A percentile compares a stretch with the other conserved stretches of the same genome.
Conservation (phyloP, 2,888 invertebrate genomes). For the Cheilosia impressa region DNA sequence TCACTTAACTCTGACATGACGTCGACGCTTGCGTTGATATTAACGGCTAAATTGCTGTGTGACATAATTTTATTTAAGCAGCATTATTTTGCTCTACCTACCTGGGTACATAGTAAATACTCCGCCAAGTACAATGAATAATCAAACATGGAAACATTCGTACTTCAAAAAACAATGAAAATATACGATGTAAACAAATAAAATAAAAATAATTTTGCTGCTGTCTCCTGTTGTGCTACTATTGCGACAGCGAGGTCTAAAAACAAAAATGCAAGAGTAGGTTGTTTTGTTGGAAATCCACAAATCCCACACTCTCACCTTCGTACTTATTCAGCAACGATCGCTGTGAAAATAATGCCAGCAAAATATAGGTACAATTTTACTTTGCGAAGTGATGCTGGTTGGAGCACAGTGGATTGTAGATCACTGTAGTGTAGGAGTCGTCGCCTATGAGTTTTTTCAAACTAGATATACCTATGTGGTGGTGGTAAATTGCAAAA, state of each 20-base stretch:
- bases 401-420: neutral
- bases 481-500: conserved; percentile 12
- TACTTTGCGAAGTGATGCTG: neutral
- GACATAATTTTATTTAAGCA: conserved; percentile 57
- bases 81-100: no score
- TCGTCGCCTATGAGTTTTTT: conserved; percentile 34
- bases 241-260: conserved; percentile 4
- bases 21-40: conserved; percentile 7
- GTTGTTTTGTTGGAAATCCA: conserved; percentile 54
- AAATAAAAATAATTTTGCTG: conserved; percentile 4
- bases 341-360: conserved; percentile 9
- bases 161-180: conserved; percentile 9
- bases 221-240: conserved; percentile 6
- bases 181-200: conserved; percentile 1
- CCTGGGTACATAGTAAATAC: no score
- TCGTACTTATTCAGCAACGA: conserved; percentile 43
- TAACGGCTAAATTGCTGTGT: conserved; percentile 42
- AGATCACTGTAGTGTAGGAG: conserved; percentile 24
- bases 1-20: conserved; percentile 7
- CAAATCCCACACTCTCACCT: conserved; percentile 71
- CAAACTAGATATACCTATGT: neutral
- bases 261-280: conserved; percentile 41
- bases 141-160: neutral
- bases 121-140: neutral
- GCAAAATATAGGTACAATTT: neutral